These are phyloP conservation scores for Hipparchia semele DNA, from an alignment of 2,888 invertebrate species.

Conservation along the genomic window DNA sequence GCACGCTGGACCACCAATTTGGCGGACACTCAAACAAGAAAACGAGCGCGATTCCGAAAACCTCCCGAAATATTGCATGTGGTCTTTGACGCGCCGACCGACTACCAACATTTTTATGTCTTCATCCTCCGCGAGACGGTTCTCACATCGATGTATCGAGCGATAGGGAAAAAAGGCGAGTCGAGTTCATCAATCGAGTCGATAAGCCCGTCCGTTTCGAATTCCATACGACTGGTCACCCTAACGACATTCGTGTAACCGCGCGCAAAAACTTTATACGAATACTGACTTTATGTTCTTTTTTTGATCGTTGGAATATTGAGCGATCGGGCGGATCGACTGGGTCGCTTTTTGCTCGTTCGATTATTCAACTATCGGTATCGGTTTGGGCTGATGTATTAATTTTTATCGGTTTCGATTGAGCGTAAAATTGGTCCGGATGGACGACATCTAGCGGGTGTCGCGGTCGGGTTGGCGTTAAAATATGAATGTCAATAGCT, in stretches of 20 bases:
- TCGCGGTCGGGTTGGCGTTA: conserved; percentile 71
- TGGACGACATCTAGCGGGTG: conserved; percentile 61
- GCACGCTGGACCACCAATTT: conserved; percentile 80
- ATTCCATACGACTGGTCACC: conserved; percentile 74
- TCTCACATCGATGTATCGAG: conserved; percentile 56
- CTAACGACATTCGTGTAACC: conserved; percentile 74
- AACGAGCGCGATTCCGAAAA: conserved; percentile 60
- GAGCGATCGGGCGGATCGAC: conserved; percentile 48
- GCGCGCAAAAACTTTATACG: conserved; percentile 66
- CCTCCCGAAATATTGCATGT: conserved; percentile 73
- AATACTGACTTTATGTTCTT: conserved; percentile 65
- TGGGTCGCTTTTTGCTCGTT: conserved; percentile 63
- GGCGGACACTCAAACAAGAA: conserved; percentile 64
- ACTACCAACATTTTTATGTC: conserved; percentile 78
- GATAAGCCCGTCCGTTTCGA: conserved; percentile 62
- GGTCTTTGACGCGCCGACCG: conserved; percentile 76
- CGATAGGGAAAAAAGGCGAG: conserved; percentile 49
- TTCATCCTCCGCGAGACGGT: conserved; percentile 75
- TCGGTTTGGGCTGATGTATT: conserved; percentile 66
- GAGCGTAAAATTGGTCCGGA: conserved; percentile 77
- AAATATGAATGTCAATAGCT: conserved; percentile 75
- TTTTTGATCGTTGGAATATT: conserved; percentile 60
- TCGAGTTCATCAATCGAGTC: conserved; percentile 55
- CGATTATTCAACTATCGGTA: conserved; percentile 44
- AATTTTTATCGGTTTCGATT: conserved; percentile 77